Evolutionary conservation across 92 coral and sea anemone genomes (phyloP), one percentile per base, ranked within the genome.

Genomic region (Diadumene lineata): DNA sequence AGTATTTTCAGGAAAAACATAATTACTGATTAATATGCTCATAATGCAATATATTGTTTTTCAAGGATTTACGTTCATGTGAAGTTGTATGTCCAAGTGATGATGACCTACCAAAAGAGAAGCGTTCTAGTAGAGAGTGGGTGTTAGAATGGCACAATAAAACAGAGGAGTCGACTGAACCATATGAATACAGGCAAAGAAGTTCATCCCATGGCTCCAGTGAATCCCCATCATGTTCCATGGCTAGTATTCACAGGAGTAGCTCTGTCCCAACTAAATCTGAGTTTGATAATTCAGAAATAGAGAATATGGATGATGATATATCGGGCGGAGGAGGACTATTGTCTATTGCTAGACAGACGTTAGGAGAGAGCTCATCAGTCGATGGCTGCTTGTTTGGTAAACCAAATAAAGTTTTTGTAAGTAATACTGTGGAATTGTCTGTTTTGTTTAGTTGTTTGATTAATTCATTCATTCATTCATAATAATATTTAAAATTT

Each of bases 131-230:
- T 60, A 81, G 89, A 46, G 99, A 96, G 28, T 93, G 92, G 90
- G 99, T 96, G 9, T 43, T 88, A 63, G 93, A 96, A 61, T 96
- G 99, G 99, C 83, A 86, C 81, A 92, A 82, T 34, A 90, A 84
- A 57, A 62, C 85, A 3, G 82, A 81, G 26, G 97, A 84, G 48
- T 80, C 81, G 33, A 56, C 60, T 7, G 51, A 77, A 15, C 87
- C 74, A 25, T 79, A 62, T 28, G 79, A 79, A 26, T 78, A 68
- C 27, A 76, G 96, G 24, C 89, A 86, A 1, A 78, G 83, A 6
- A 84, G 96, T 75, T 88, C 86, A 9, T 80, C 92, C 2, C 87
- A 80, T 9, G 89, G 87, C 19, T 87, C 89, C 8, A 73, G 83
- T 18, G 88, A 78, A 15, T 76, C 85, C 0, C 82, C 87, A 16